Evolutionary conservation across 2,888 invertebrate species (phyloP).

Genomic region (Cordylochernes scorpioides): DNA sequence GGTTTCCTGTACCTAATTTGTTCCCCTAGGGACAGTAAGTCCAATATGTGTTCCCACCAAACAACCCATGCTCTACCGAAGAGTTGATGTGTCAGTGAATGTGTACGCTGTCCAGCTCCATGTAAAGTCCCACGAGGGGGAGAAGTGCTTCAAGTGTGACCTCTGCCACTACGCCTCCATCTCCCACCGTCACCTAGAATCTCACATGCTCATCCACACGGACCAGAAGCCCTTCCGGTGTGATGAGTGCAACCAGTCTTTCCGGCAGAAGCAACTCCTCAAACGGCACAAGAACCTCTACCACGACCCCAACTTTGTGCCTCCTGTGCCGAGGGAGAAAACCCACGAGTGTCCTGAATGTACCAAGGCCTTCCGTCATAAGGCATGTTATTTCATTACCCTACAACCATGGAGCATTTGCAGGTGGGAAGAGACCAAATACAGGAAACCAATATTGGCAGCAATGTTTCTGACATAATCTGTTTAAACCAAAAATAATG

Average conservation of each 20-base stretch:
- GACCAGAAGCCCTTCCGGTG: conserved; percentile 78
- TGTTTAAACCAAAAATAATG: too few relatives aligned
- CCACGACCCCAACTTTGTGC: conserved; percentile 65
- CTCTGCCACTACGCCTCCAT: conserved; percentile 79
- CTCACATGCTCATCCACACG: conserved; percentile 79
- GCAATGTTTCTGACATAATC: too few relatives aligned
- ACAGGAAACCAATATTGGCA: too few relatives aligned
- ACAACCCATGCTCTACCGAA: too few relatives aligned
- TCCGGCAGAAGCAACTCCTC: conserved; percentile 65
- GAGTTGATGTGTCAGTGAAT: too few relatives aligned
- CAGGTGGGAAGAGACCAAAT: too few relatives aligned
- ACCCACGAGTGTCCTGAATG: conserved; percentile 57
- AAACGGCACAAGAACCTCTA: conserved; percentile 70
- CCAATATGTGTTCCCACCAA: too few relatives aligned
- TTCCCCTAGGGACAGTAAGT: too few relatives aligned
- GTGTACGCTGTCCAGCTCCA: too few relatives aligned
- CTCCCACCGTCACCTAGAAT: conserved; percentile 67
- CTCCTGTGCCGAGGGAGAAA: conserved; percentile 63
- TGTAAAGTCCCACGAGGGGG: conserved; percentile 72
- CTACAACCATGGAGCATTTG: too few relatives aligned
- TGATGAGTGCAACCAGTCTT: conserved; percentile 49
- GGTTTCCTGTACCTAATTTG: too few relatives aligned
- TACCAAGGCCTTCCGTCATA: conserved; percentile 36
- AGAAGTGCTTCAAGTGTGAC: conserved; percentile 83
- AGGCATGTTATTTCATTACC: conserved; percentile 40